Percentiles rank a stretch among this genome's conserved stretches.
Conservation (phyloP, 2,113 vertebrate species). For the Lycaon pictus region DNA sequence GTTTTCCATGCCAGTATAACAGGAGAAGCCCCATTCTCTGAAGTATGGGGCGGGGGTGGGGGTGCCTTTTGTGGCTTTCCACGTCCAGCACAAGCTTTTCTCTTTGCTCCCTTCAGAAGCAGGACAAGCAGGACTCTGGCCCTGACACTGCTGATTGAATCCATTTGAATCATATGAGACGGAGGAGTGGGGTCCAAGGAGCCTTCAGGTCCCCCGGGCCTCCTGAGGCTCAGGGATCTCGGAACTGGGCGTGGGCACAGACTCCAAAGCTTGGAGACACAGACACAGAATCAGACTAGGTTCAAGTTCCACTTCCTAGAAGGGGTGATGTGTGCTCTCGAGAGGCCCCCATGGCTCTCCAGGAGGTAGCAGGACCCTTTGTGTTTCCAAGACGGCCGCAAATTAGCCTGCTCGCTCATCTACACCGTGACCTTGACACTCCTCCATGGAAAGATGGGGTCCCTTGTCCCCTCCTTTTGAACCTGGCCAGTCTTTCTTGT, state of each 20-base stretch:
- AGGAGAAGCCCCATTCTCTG: background rate
- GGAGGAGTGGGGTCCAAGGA: background rate
- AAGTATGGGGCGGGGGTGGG: background rate
- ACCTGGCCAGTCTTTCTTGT: background rate
- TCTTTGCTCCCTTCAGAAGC: background rate
- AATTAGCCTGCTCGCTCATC: accelerated
- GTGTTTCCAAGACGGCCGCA: background rate
- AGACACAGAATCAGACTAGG: background rate
- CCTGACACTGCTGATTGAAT: background rate
- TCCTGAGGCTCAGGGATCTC: background rate
- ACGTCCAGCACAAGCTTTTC: accelerated
- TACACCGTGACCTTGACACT: background rate
- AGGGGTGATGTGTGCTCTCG: background rate
- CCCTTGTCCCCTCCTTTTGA: background rate
- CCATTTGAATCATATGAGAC: background rate
- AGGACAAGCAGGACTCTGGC: background rate
- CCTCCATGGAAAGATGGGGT: no score
- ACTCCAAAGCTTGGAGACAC: background rate
- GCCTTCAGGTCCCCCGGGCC: background rate
- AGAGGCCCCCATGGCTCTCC: background rate
- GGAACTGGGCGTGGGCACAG: no score
- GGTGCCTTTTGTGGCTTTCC: accelerated
- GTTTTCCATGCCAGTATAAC: background rate
- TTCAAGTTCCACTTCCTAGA: background rate
- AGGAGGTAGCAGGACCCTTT: background rate